Conservation (phyloP, 1,140 invertebrate genomes). For the Pseudachorutes palmiensis region DNA sequence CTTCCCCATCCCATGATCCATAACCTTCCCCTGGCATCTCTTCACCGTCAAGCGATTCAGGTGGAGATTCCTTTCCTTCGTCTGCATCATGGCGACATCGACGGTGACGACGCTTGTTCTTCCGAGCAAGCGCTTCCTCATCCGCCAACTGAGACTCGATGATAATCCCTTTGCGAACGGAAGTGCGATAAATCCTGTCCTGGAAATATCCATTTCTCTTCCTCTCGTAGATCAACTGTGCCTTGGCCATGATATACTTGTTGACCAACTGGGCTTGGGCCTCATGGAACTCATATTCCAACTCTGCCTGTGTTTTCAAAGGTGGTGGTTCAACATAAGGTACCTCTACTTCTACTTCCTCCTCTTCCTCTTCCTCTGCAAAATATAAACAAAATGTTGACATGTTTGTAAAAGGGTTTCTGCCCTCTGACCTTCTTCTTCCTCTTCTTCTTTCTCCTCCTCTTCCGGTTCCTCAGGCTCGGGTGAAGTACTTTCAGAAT, state of each 20-base stretch:
- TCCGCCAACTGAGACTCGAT: background rate
- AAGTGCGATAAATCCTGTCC: slow-evolving; percentile 21
- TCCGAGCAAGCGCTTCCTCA: background rate
- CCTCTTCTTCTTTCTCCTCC: too few species aligned
- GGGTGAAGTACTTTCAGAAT: too few species aligned
- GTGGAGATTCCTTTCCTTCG: background rate
- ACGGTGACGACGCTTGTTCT: too few species aligned
- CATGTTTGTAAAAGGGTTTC: too few species aligned
- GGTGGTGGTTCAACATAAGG: slow-evolving; percentile 15
- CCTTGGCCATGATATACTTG: slow-evolving; percentile 14
- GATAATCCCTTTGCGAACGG: slow-evolving; percentile 23
- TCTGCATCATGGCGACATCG: background rate
- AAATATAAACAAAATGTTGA: too few species aligned
- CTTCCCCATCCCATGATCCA: too few species aligned
- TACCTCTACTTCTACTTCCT: slow-evolving; percentile 18
- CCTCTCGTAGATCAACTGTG: slow-evolving; percentile 18
- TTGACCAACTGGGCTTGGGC: slow-evolving; percentile 10
- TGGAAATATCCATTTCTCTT: slow-evolving; percentile 32
- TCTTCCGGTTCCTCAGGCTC: too few species aligned
- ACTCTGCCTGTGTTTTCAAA: slow-evolving; percentile 1
- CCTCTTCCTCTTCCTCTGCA: too few species aligned
- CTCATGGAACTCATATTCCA: background rate
- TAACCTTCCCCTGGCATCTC: slow-evolving; percentile 14
- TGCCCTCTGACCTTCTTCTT: too few species aligned
- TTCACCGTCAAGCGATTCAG: background rate